phyloP scores from a whole-genome alignment of 1,140 invertebrate genomes.

The Fopius arisanus region DNA sequence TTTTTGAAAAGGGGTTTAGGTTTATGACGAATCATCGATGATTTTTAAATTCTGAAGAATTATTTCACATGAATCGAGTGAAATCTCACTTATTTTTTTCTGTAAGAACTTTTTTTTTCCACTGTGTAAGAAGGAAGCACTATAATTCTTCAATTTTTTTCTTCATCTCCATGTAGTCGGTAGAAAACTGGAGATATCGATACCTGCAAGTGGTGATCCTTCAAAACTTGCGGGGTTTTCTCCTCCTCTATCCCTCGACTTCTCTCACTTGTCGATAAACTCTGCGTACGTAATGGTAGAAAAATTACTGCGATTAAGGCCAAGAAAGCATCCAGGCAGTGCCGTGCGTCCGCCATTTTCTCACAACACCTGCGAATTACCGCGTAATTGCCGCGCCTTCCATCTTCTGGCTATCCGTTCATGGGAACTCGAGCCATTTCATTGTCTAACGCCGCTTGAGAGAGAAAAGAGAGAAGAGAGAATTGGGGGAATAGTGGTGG shows the following conservation, averaged over 20 bases:
- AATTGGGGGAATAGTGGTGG: background rate
- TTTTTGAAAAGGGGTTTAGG: no score
- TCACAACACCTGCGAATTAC: slow-evolving; percentile 64
- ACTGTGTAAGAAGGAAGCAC: no score
- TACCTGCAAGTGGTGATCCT: slow-evolving; percentile 25
- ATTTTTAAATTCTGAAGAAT: no score
- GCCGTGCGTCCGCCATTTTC: slow-evolving; percentile 56
- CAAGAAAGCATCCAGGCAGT: slow-evolving; percentile 53
- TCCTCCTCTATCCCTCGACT: background rate
- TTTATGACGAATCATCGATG: no score
- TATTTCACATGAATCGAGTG: no score
- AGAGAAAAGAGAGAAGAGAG: background rate
- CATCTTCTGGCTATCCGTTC: slow-evolving; percentile 56
- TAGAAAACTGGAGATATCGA: background rate
- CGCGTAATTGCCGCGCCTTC: slow-evolving; percentile 61
- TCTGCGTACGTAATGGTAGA: slow-evolving; percentile 53
- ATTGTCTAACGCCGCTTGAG: slow-evolving; percentile 51
- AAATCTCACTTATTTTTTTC: no score
- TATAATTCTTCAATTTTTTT: background rate
- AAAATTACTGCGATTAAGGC: slow-evolving; percentile 63
- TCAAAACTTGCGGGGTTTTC: slow-evolving; percentile 31
- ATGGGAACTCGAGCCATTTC: slow-evolving; percentile 58
- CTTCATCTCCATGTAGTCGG: no score
- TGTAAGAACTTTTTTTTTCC: no score
- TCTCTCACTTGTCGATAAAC: slow-evolving; percentile 45